A percentile compares a stretch with the other conserved stretches of the same genome.
phyloP scores from a whole-genome alignment of 2,888 invertebrate genomes.

The Parthenolecanium corni region DNA sequence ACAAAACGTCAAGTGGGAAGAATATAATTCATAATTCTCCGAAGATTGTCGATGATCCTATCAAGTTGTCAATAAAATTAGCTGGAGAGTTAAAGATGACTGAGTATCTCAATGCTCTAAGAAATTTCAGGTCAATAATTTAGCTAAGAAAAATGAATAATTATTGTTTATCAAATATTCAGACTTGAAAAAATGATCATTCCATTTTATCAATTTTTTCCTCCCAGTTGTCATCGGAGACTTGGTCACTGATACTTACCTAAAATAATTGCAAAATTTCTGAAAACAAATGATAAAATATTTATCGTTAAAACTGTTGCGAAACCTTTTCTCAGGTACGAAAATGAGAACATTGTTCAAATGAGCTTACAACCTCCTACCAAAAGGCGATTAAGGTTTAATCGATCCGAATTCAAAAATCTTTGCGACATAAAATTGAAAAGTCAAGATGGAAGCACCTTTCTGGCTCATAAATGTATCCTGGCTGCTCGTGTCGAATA shows the following conservation, averaged over 20 bases:
- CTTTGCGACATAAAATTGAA: slow-evolving; percentile 39
- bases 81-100: slow-evolving; percentile 46
- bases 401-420: slow-evolving; percentile 33
- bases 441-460: slow-evolving; percentile 38
- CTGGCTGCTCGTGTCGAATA: slow-evolving; percentile 70
- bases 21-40: not conserved
- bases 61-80: slow-evolving; percentile 47
- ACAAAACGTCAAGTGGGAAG: not conserved
- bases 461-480: slow-evolving; percentile 69
- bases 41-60: slow-evolving; percentile 1
- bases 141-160: too few relatives aligned
- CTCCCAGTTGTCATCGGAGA: too few relatives aligned
- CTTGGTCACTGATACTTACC: too few relatives aligned
- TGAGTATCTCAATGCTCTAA: too few relatives aligned
- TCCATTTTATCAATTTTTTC: too few relatives aligned
- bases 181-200: too few relatives aligned
- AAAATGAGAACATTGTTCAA: slow-evolving; percentile 22
- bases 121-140: too few relatives aligned
- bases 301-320: too few relatives aligned
- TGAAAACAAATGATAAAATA: too few relatives aligned
- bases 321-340: slow-evolving; percentile 39
- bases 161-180: too few relatives aligned
- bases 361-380: not conserved
- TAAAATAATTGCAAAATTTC: too few relatives aligned
- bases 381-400: slow-evolving; percentile 28